Conservation (phyloP, 2,888 invertebrate species). For the Nezara viridula region DNA sequence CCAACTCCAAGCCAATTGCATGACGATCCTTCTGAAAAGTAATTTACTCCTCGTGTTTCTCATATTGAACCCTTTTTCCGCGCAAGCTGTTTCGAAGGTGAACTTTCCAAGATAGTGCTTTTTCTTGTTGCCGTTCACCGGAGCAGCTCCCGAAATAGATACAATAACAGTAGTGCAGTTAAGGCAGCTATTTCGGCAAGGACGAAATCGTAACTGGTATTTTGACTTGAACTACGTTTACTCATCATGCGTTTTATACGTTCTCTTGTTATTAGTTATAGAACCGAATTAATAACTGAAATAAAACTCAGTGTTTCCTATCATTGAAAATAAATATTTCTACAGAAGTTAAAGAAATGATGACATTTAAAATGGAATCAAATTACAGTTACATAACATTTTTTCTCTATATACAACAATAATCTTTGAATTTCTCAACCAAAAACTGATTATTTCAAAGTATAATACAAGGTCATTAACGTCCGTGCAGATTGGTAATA, state of each 20-base stretch:
- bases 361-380: neutral
- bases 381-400: neutral
- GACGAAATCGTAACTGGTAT: neutral
- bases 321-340: neutral
- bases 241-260: neutral
- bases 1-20: neutral
- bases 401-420: neutral
- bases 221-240: neutral
- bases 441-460: too few species aligned
- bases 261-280: neutral
- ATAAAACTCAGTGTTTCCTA: neutral
- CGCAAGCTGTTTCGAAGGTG: neutral
- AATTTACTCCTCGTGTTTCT: neutral
- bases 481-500: too few species aligned
- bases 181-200: neutral
- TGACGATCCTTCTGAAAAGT: neutral
- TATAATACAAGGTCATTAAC: too few species aligned
- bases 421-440: neutral
- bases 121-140: constrained; percentile 18
- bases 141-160: neutral
- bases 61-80: neutral
- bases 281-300: neutral
- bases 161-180: neutral
- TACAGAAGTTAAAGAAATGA: neutral
- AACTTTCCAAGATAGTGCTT: constrained; percentile 31